phyloP scores from a whole-genome alignment of 1,140 invertebrate species.

The Zaprionus kolodkinae region DNA sequence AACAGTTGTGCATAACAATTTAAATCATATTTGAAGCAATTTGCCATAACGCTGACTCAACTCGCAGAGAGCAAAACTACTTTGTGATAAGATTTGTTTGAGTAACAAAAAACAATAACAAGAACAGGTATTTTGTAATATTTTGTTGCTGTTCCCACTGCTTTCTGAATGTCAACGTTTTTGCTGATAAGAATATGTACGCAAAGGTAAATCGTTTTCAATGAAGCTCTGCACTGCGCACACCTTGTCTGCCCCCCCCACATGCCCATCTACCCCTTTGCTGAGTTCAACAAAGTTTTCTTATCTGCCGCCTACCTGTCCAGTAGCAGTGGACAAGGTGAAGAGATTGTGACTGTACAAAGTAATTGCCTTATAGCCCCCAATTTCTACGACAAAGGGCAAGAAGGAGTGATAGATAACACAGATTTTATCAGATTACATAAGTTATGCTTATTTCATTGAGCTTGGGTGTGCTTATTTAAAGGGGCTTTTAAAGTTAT shows the following conservation, averaged over 20 bases:
- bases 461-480: too few species aligned
- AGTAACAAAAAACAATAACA: conserved; percentile 27
- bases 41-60: conserved; percentile 50
- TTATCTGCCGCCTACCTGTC: conserved; percentile 9
- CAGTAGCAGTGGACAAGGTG: conserved; percentile 20
- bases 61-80: conserved; percentile 17
- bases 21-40: background rate
- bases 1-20: conserved; percentile 16
- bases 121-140: conserved; percentile 55
- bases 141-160: conserved; percentile 42
- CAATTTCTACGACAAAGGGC: conserved; percentile 20
- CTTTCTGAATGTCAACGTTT: conserved; percentile 68
- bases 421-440: background rate
- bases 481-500: too few species aligned
- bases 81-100: conserved; percentile 62
- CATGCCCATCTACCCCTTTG: background rate
- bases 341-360: conserved; percentile 12
- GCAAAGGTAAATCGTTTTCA: conserved; percentile 52
- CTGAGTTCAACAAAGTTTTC: background rate
- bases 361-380: conserved; percentile 13
- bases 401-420: background rate
- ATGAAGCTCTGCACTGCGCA: conserved; percentile 36
- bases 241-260: background rate
- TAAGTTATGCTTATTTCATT: background rate
- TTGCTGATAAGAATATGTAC: conserved; percentile 56